phyloP scores from a whole-genome alignment of 2,797 vertebrate genomes.

The Xiphorhynchus erythropygius region DNA sequence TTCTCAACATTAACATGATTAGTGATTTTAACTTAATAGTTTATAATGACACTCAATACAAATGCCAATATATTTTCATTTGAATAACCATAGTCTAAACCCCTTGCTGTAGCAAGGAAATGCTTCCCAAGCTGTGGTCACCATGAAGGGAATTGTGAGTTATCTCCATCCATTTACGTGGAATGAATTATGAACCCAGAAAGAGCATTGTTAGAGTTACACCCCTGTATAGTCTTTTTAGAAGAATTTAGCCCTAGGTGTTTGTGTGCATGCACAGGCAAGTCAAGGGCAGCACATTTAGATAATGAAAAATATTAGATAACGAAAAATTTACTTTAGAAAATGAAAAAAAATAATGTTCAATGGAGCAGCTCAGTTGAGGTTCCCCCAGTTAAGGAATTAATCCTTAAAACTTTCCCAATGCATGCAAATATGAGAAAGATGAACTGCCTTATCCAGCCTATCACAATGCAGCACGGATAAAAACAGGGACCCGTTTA shows the following conservation, averaged over 20 bases:
- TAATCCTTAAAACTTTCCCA: not conserved
- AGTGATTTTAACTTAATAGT: constrained; percentile 1
- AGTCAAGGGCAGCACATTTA: not conserved
- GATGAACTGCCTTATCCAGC: not conserved
- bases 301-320: not conserved
- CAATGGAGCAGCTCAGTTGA: not conserved
- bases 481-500: not conserved
- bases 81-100: not conserved
- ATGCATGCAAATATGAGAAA: not conserved
- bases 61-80: constrained; percentile 15
- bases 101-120: not conserved
- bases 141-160: not conserved
- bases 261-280: not conserved
- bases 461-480: not conserved
- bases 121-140: not conserved
- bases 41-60: constrained; percentile 17
- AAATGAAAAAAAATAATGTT: not conserved
- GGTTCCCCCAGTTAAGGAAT: not conserved
- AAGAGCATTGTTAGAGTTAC: not conserved
- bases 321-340: not conserved
- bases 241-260: not conserved
- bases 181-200: not conserved
- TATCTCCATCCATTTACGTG: not conserved
- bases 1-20: constrained; percentile 24
- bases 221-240: not conserved